Evolutionary conservation across 2,113 vertebrate genomes (phyloP), one percentile per base, ranked within the genome.

Genomic region (Anolis sagrei): DNA sequence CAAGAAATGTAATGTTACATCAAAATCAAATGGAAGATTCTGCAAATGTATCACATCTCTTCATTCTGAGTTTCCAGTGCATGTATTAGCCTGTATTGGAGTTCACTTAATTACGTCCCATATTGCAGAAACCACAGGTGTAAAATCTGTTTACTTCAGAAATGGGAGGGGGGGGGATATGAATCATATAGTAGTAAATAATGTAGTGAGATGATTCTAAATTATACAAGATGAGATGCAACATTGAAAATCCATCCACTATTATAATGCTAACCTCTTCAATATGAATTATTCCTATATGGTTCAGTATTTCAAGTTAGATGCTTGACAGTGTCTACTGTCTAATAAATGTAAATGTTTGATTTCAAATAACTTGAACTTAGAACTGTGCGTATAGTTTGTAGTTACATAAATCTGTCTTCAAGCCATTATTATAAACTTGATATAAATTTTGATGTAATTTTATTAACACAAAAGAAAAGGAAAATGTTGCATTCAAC

Each of bases 171-270:
- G 16, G 18, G 54, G 1, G 54, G 54, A 18, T 58, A 49, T 66
- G 21, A 76, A 49, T 68, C 44, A 39, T 44, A n/a, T 51, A 34
- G 6, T 69, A 49, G 29, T 70, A 70, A 61, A 36, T 66, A 76
- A 7, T 69, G 79, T 72, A 82, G 44, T 82, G 61, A 84, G 80
- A 69, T 84, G 44, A n/a, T 83, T 73, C 74, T 70, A 4, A 79
- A 68, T 36, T 89, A 48, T 80, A 74, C 70, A 91, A 23, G 39
- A 61, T 85, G 4, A 82, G 77, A 64, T 74, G 69, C 58, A 91
- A 23, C 54, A 27, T 16, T 44, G 32, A 88, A 5, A 81, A 87
- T 34, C 21, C 4, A 68, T 19, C 54, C 16, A 25, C 51, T 88
- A 3, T 74, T 88, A 3, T 74, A 18, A 0, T 69, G 4, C 36